Percentiles rank a stretch among this genome's conserved stretches.
Conservation (phyloP, 2,888 invertebrate genomes). For the Xanthia icteritia region DNA sequence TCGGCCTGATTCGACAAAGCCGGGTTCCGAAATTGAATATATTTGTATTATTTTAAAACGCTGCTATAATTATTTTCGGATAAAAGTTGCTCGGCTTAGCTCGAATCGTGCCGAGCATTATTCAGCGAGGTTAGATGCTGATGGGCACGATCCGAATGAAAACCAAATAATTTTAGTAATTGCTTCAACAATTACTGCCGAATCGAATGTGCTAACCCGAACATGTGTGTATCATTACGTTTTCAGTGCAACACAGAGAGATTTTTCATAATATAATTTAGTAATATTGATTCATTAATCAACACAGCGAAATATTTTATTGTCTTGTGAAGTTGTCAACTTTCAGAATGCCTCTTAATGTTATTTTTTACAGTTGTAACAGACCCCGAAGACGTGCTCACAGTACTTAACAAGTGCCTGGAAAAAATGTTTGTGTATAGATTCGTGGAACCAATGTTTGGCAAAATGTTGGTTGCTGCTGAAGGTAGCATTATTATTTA, state of each 20-base stretch:
- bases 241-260: background rate
- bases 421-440: constrained; percentile 60
- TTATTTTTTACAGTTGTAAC: constrained; percentile 51
- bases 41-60: too few species aligned
- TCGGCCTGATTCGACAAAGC: background rate
- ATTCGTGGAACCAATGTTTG: constrained; percentile 54
- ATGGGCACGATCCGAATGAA: background rate
- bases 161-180: background rate
- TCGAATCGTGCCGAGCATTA: background rate
- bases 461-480: constrained; percentile 53
- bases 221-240: too few species aligned
- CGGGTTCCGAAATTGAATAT: background rate
- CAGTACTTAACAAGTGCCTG: constrained; percentile 54
- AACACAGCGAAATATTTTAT: background rate
- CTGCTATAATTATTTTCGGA: background rate
- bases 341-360: background rate
- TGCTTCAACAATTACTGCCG: background rate
- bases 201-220: too few species aligned
- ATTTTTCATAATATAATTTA: background rate
- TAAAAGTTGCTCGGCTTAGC: background rate
- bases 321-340: background rate
- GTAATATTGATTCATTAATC: background rate
- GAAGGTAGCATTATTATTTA: constrained; percentile 36
- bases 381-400: constrained; percentile 52
- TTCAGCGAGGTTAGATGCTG: background rate